A percentile compares a stretch with the other conserved stretches of the same genome.
Conservation (phyloP, 2,113 vertebrate genomes). For the Aspidoscelis tigris region DNA sequence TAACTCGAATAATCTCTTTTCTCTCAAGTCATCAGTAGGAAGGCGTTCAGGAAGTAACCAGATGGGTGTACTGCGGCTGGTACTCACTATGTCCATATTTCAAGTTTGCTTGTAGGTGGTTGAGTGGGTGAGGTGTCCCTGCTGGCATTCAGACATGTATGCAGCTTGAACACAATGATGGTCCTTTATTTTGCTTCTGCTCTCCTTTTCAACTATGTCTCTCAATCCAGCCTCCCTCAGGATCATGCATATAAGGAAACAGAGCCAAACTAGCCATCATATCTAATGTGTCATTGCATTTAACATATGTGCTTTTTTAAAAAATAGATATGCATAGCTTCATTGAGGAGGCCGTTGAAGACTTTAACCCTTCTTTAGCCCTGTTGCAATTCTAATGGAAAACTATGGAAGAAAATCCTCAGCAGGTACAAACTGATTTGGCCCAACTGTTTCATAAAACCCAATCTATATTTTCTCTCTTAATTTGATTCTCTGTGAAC, state of each 20-base stretch:
- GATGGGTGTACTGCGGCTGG: constrained; percentile 38
- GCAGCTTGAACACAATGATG: constrained; percentile 12
- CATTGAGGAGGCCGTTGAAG: not conserved
- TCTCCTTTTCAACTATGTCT: not conserved
- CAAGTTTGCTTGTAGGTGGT: constrained; percentile 62
- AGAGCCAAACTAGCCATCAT: not conserved
- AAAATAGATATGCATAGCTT: not conserved
- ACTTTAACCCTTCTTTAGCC: not conserved
- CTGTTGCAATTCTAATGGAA: not conserved
- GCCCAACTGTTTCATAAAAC: not conserved
- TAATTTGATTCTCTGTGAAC: not conserved
- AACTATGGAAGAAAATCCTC: not conserved
- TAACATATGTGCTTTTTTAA: not conserved
- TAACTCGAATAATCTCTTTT: not conserved
- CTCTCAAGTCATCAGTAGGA: not conserved
- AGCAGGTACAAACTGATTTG: not conserved
- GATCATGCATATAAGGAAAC: not conserved
- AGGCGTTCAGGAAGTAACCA: constrained; percentile 24
- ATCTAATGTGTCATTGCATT: not conserved
- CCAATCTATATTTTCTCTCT: not conserved
- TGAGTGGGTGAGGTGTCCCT: constrained; percentile 58
- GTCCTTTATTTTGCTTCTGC: not conserved
- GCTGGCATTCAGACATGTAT: constrained; percentile 56
- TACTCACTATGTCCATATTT: constrained; percentile 61
- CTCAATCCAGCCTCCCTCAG: not conserved